A percentile compares a stretch with the other conserved stretches of the same genome.
Conservation (phyloP, 1,140 invertebrate species). For the Hetaerina americana region DNA sequence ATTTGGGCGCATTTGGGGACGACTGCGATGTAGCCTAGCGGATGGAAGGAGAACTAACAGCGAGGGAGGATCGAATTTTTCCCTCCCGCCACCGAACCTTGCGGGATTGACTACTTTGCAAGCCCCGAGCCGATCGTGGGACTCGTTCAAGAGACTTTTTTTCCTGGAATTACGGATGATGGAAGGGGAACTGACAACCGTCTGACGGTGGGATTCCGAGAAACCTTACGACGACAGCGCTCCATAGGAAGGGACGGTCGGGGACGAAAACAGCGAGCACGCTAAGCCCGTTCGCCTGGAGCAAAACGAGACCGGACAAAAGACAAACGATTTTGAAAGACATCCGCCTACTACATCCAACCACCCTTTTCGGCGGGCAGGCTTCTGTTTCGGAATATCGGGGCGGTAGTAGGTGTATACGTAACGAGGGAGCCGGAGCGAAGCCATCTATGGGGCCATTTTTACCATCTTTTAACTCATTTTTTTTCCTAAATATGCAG, state of each 20-base stretch:
- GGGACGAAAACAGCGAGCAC: background rate
- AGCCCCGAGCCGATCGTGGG: background rate
- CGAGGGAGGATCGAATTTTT: background rate
- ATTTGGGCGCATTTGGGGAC: too few relatives aligned
- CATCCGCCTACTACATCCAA: background rate
- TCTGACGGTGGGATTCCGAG: background rate
- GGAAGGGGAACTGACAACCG: background rate
- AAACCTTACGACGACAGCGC: background rate
- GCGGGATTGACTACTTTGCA: background rate
- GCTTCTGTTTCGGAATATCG: background rate
- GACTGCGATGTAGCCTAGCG: too few relatives aligned
- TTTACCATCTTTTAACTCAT: background rate
- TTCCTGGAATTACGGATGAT: too few relatives aligned
- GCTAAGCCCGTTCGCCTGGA: background rate
- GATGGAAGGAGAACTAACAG: background rate
- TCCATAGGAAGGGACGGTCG: background rate
- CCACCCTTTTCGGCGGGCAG: background rate
- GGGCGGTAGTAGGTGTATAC: background rate
- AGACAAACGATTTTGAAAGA: background rate
- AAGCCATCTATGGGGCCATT: background rate
- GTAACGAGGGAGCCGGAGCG: background rate
- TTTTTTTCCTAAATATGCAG: too few relatives aligned
- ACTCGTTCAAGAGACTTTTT: too few relatives aligned
- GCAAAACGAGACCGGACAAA: background rate
- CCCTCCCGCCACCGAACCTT: background rate